These are phyloP conservation scores for Suillia variegata DNA, from an alignment of 2,888 invertebrate genomes.

Conservation along the genomic window DNA sequence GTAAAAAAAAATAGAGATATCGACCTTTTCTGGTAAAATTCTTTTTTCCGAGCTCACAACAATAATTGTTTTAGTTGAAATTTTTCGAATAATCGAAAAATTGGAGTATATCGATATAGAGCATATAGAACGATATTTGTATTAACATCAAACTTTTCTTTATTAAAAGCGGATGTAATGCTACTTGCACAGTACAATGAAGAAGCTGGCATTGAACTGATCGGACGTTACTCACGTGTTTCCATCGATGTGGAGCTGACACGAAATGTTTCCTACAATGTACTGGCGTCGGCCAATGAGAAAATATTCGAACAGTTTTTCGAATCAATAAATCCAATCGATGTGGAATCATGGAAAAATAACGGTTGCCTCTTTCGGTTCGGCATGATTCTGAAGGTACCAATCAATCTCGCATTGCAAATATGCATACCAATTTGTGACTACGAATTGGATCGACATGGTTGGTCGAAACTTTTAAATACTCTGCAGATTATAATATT, in stretches of 20 bases:
- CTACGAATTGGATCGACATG: constrained; percentile 32
- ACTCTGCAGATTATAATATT: constrained; percentile 30
- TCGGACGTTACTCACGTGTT: constrained; percentile 18
- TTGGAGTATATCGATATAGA: no score
- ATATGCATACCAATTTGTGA: constrained; percentile 56
- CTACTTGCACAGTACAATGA: no score
- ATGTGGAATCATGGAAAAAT: constrained; percentile 11
- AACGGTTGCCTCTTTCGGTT: not conserved
- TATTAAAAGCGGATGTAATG: no score
- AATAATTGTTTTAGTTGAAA: no score
- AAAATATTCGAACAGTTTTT: constrained; percentile 31
- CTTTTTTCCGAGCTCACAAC: no score
- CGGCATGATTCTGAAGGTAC: constrained; percentile 56
- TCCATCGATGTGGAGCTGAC: constrained; percentile 26
- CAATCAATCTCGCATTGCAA: constrained; percentile 63
- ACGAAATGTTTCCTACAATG: constrained; percentile 19
- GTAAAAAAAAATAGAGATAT: no score
- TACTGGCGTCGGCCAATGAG: constrained; percentile 14
- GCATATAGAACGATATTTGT: no score
- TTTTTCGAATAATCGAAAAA: no score
- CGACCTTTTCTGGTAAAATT: no score
- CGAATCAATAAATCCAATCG: constrained; percentile 27
- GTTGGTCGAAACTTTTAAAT: constrained; percentile 44
- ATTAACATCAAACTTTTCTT: no score
- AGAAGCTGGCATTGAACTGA: constrained; percentile 29